Conservation (phyloP, 2,888 invertebrate genomes). For the Acronicta aceris region DNA sequence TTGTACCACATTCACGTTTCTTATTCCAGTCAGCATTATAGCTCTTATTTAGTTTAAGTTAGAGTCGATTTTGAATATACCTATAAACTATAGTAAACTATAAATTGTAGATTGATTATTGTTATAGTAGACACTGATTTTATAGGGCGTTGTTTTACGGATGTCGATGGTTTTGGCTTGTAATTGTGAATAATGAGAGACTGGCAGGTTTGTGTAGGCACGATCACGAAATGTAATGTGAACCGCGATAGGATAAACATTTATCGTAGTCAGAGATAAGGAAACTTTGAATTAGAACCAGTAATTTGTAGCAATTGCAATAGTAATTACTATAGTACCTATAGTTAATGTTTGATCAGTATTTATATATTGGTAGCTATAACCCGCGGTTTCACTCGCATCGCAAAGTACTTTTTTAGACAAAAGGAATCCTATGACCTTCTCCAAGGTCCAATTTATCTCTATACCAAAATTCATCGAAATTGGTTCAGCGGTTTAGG, state of each 20-base stretch:
- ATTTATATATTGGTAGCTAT: no score
- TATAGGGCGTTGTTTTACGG: conserved; percentile 57
- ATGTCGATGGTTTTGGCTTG: conserved; percentile 48
- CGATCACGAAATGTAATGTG: conserved; percentile 30
- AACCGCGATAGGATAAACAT: conserved; percentile 17
- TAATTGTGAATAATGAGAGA: conserved; percentile 37
- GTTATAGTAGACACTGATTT: conserved; percentile 61
- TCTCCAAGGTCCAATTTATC: no score
- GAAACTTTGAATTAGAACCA: conserved; percentile 7
- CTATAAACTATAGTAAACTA: conserved; percentile 40
- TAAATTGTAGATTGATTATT: conserved; percentile 72
- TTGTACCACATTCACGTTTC: conserved; percentile 28
- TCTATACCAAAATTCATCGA: no score
- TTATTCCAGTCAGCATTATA: conserved; percentile 38
- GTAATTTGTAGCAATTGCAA: conserved; percentile 1
- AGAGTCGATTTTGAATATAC: conserved; percentile 35
- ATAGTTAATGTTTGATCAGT: no score
- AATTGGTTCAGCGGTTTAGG: no score
- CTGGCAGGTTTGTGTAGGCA: conserved; percentile 29
- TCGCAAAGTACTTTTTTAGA: no score
- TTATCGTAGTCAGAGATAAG: conserved; percentile 9
- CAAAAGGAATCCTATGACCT: no score
- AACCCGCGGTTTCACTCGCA: no score
- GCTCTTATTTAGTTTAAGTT: conserved; percentile 41
- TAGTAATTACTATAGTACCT: not conserved